Evolutionary conservation across 2,797 vertebrate genomes (phyloP).

Genomic region (Semotilus atromaculatus): DNA sequence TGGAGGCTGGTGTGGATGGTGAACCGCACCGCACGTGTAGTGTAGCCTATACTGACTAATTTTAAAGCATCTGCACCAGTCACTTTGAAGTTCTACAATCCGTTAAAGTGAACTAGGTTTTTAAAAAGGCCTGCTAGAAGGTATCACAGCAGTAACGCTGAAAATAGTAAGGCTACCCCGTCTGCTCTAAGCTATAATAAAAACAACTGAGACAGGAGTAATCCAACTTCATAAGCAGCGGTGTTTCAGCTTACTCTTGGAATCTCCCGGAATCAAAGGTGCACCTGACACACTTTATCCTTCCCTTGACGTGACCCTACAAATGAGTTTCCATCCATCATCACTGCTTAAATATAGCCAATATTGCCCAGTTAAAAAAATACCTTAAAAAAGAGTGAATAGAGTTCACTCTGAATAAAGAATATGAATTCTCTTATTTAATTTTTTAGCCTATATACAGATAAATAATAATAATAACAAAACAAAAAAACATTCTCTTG

Average conservation of each 20-base stretch:
- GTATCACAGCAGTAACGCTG: neutral
- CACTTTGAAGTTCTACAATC: conserved; percentile 57
- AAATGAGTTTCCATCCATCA: conserved; percentile 31
- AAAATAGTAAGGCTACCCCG: conserved; percentile 14
- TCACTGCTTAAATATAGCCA: conserved; percentile 13
- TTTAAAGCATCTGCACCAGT: conserved; percentile 54
- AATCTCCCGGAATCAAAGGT: conserved; percentile 39
- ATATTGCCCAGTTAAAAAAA: neutral
- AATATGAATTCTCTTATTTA: neutral
- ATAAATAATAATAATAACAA: neutral
- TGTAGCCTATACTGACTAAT: conserved; percentile 55
- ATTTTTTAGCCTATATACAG: neutral
- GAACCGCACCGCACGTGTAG: conserved; percentile 65
- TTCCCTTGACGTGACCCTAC: conserved; percentile 9
- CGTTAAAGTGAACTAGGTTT: conserved; percentile 44
- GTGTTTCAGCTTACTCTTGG: conserved; percentile 21
- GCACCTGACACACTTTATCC: conserved; percentile 42
- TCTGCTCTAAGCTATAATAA: conserved; percentile 32
- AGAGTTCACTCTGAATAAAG: neutral
- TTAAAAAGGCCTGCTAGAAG: conserved; percentile 15
- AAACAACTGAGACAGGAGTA: conserved; percentile 17
- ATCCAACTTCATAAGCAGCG: conserved; percentile 41
- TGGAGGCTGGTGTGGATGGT: conserved; percentile 71
- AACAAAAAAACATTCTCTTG: neutral
- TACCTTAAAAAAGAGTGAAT: neutral